These are phyloP conservation scores for Lithophane semibrunnea DNA, from an alignment of 2,888 invertebrate species.

Conservation along the genomic window DNA sequence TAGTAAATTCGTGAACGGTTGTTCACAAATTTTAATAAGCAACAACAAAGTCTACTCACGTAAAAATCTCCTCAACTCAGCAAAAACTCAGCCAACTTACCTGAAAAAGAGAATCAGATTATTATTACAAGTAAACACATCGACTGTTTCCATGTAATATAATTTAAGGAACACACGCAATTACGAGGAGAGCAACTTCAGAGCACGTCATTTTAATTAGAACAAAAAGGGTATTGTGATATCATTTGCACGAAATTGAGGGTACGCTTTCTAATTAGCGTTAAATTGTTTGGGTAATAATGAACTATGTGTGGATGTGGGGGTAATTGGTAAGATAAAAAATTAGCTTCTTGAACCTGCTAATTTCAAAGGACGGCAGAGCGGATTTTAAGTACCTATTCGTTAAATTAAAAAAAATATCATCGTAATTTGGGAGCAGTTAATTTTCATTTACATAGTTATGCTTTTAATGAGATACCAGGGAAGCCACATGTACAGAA, in stretches of 20 bases:
- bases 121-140: constrained; percentile 35
- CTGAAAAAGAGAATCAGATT: constrained; percentile 56
- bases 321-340: not conserved
- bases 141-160: constrained; percentile 24
- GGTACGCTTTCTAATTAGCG: constrained; percentile 50
- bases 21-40: not conserved
- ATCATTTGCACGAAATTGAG: constrained; percentile 52
- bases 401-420: not conserved
- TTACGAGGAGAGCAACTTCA: constrained; percentile 31
- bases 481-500: no score
- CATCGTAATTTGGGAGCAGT: no score
- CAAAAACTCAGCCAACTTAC: constrained; percentile 45
- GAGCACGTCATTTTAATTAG: constrained; percentile 47
- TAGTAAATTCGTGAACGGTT: not conserved
- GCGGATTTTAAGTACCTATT: no score
- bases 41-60: constrained; percentile 22
- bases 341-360: not conserved
- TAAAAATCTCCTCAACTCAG: not conserved
- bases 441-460: no score
- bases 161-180: constrained; percentile 53
- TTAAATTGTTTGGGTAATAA: constrained; percentile 39
- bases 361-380: not conserved
- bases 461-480: no score
- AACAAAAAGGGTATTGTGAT: constrained; percentile 51
- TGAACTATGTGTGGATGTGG: constrained; percentile 15